Evolutionary conservation across 2,797 vertebrate species (phyloP), one percentile per base, ranked within the genome.

Genomic region (Emydoidea blandingii): DNA sequence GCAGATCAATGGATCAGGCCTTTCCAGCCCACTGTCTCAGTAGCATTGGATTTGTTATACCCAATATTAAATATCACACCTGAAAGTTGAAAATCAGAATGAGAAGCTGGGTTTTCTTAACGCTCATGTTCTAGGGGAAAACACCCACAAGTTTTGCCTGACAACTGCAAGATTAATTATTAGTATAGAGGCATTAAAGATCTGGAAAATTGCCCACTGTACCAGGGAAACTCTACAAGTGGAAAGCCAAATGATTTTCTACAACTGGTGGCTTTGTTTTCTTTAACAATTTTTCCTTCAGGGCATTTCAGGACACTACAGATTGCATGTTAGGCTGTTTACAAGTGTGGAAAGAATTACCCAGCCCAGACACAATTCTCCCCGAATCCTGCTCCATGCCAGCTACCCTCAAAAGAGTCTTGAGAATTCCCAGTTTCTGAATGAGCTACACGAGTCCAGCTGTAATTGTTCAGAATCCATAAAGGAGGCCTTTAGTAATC

Each of bases 251-350:
- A 96, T 72, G 11, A 72, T 96, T 94, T 97, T 97, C 92, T 96
- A 25, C 62, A 94, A 96, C 89, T 92, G 91, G 93, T 31, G 93
- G 87, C 79, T 96, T 94, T 96, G 54, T 91, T 97, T 95, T 97
- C 89, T 95, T 91, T 87, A 95, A 92, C 5, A 86, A 37, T 93
- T 87, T 95, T 96, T 79, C 91, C 90, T 91, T 87, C 31, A 59
- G 94, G 86, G 81, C 89, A 97, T 92, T 97, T 96, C 86, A 95
- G 97, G 96, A 96, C 91, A 96, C 76, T 91, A 88, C 49, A 90
- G 82, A 89, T 27, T 65, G 85, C 52, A 80, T 44, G 65, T 27
- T 91, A 82, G 86, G 85, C 79, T 96, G 90, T 92, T 96, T 80
- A 97, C 29, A 92, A 78, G 91, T 95, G 84, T 89, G 82, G 91